Conservation (phyloP, 2,888 invertebrate genomes). For the Odontocolon sp. region DNA sequence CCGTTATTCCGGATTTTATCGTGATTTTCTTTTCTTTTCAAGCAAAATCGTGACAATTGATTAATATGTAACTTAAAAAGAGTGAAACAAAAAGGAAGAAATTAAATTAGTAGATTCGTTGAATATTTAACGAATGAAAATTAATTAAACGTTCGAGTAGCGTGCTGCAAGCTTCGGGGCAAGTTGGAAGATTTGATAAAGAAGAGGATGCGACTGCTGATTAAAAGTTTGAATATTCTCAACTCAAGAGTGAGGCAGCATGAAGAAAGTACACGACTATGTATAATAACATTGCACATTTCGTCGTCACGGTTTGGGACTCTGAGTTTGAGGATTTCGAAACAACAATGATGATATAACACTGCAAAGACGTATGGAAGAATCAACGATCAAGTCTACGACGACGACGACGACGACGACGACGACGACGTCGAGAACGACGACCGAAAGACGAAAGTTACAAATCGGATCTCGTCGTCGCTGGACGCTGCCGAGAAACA, state of each 20-base stretch:
- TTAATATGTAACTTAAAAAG: not conserved
- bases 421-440: not conserved
- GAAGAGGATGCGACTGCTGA: conserved; percentile 11
- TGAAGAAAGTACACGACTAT: not conserved
- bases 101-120: conserved; percentile 13
- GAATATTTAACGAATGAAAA: conserved; percentile 6
- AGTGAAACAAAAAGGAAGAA: not conserved
- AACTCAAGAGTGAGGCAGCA: not conserved
- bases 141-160: conserved; percentile 7
- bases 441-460: conserved; percentile 24
- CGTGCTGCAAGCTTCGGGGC: not conserved
- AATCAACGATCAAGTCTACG: not conserved
- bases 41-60: not conserved
- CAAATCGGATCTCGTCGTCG: conserved; percentile 46
- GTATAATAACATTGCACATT: not conserved
- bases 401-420: not conserved
- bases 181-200: not conserved
- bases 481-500: conserved; percentile 8
- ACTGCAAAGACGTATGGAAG: conserved; percentile 25
- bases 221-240: conserved; percentile 22
- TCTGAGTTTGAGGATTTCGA: too few relatives aligned
- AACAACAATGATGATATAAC: conserved; percentile 11
- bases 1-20: not conserved
- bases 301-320: too few relatives aligned
- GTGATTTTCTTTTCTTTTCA: not conserved